Evolutionary conservation across 2,797 vertebrate species (phyloP).

Genomic region (Dipus sagitta): DNA sequence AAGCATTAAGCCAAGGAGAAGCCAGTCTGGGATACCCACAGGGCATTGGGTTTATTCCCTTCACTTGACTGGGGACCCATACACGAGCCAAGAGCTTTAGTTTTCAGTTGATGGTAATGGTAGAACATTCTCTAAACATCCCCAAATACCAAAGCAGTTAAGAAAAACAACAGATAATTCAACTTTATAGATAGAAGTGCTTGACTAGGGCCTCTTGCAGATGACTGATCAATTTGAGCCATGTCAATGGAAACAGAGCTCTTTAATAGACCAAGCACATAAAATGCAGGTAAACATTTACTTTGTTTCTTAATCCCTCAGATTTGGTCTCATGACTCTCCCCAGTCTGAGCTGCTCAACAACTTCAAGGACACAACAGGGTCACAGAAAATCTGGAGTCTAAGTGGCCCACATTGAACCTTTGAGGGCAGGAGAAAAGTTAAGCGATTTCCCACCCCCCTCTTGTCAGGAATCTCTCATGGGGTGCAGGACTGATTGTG

Average conservation of each 20-base stretch:
- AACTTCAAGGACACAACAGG: slow-evolving; percentile 41
- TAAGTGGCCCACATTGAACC: background rate
- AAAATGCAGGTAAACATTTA: slow-evolving; percentile 75
- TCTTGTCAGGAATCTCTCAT: background rate
- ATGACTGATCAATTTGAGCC: slow-evolving; percentile 56
- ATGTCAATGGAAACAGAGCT: slow-evolving; percentile 71
- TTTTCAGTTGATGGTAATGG: slow-evolving; percentile 15
- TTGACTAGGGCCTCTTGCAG: slow-evolving; percentile 53
- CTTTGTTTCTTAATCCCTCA: slow-evolving; percentile 65
- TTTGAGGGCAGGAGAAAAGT: background rate
- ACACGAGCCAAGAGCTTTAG: background rate
- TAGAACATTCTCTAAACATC: slow-evolving; percentile 41
- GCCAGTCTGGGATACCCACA: background rate
- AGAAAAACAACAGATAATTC: background rate
- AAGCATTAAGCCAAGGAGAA: slow-evolving; percentile 23
- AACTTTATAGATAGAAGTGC: slow-evolving; percentile 54
- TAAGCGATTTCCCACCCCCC: background rate
- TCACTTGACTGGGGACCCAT: background rate
- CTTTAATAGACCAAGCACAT: slow-evolving; percentile 65
- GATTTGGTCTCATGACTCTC: slow-evolving; percentile 11
- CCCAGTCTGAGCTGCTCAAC: slow-evolving; percentile 2
- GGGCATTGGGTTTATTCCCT: background rate
- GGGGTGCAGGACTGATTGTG: background rate
- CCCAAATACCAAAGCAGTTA: slow-evolving; percentile 37
- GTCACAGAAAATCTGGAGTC: slow-evolving; percentile 25